phyloP scores from a whole-genome alignment of 2,888 invertebrate genomes.

The Cheiracanthium punctorium region DNA sequence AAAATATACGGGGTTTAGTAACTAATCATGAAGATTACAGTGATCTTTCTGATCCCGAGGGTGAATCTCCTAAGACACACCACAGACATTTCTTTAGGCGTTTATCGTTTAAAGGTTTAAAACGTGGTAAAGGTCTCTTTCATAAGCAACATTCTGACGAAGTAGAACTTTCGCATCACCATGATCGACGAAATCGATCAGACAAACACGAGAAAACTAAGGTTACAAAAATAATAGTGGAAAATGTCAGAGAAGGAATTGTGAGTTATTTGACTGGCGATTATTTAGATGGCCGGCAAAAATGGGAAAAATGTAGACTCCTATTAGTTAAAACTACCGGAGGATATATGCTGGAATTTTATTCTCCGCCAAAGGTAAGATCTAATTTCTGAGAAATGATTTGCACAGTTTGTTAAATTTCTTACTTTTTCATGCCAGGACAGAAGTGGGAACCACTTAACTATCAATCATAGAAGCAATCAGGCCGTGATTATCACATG shows the following conservation, averaged over 20 bases:
- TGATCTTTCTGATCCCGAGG: conserved; percentile 83
- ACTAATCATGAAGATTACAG: conserved; percentile 75
- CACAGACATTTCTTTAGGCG: conserved; percentile 85
- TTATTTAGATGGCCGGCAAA: conserved; percentile 88
- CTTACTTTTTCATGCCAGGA: too few species aligned
- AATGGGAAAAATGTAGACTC: conserved; percentile 95
- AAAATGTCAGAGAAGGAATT: conserved; percentile 93
- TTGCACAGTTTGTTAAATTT: too few species aligned
- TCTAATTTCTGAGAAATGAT: too few species aligned
- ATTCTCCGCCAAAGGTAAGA: conserved; percentile 89
- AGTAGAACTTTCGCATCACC: conserved; percentile 79
- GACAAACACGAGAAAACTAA: conserved; percentile 70
- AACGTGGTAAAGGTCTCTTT: conserved; percentile 88
- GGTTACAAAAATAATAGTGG: conserved; percentile 83
- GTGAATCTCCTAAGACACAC: conserved; percentile 85
- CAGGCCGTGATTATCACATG: too few species aligned
- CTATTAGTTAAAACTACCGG: conserved; percentile 94
- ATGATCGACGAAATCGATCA: conserved; percentile 52
- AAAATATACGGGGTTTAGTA: conserved; percentile 54
- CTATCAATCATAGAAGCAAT: too few species aligned
- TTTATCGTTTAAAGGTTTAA: conserved; percentile 90
- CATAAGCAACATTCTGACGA: conserved; percentile 94
- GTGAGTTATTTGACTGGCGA: conserved; percentile 95
- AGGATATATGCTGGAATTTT: conserved; percentile 96
- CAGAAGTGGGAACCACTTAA: too few species aligned